Evolutionary conservation across 2,797 vertebrate genomes (phyloP).

Genomic region (Poecilia velifera): DNA sequence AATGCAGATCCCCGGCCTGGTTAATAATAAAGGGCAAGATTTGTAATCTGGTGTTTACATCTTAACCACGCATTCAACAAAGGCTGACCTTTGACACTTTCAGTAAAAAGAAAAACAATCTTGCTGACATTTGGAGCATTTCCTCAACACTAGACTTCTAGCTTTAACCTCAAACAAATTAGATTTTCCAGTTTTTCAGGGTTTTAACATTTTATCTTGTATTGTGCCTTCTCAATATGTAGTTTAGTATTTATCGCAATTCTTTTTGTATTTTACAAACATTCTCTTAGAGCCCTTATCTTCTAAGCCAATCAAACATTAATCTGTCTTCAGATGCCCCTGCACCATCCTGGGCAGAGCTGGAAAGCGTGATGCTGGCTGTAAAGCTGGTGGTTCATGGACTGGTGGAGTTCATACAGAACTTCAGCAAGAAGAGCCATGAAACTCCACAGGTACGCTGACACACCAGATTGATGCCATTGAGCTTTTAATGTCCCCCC

Average conservation of each 20-base stretch:
- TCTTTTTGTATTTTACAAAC: neutral
- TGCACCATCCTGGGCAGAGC: slow-evolving; percentile 91
- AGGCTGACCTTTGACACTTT: neutral
- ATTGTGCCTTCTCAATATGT: neutral
- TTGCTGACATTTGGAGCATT: neutral
- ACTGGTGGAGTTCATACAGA: slow-evolving; percentile 95
- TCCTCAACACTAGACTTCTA: neutral
- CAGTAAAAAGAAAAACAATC: neutral
- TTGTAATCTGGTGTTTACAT: neutral
- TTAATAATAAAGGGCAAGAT: neutral
- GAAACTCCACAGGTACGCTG: slow-evolving; percentile 89
- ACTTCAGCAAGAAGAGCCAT: slow-evolving; percentile 95
- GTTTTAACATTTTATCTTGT: neutral
- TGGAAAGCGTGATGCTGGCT: slow-evolving; percentile 92
- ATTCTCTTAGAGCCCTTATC: neutral
- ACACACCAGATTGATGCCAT: neutral
- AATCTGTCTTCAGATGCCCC: slow-evolving; percentile 79
- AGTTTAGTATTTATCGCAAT: neutral
- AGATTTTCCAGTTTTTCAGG: neutral
- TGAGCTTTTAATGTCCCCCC: neutral
- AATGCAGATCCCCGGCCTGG: neutral
- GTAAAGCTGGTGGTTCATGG: slow-evolving; percentile 94
- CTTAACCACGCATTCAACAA: neutral
- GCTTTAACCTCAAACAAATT: neutral
- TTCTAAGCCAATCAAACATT: slow-evolving; percentile 11